Base-by-base conservation (phyloP, 2,888 invertebrate species). In the Encarsia formosa region DNA sequence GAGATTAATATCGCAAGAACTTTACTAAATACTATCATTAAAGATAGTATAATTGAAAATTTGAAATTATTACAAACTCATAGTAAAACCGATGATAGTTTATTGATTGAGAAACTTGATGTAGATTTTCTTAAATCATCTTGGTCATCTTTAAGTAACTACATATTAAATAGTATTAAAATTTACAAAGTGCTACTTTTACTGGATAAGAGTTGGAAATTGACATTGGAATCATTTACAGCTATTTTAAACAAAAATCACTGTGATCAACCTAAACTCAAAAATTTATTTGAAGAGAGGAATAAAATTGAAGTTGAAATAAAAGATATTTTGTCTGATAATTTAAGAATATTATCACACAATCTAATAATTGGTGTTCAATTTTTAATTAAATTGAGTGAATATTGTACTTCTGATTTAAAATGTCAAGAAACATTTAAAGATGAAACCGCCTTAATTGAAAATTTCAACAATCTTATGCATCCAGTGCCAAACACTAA, bases 111-210 rank as follows among this genome's bases (percentile, higher is more conserved):
- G 19, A 11, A 39, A 29, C 9, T 15, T 16, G 26, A 44, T 26
- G 29, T 51, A 15, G 19, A 45, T 18, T 20, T 5, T n/a, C 5
- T 55, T 13, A 9, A 53, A 24, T 34, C 34, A 34, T 18, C 13
- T 37, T 56, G 56, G 56, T 34, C 5, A 24, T 45, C 15, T 2
- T 37, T 53, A 13, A 13, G 3, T 24, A 23, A 52, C 31, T 44
- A 22, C 4, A 42, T 51, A 22, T 2, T 18, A 9, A 24, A 34
- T 34, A 32, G 42, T 18, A 19, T 53, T 3, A 53, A 53, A 42
- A 48, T 51, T 41, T 19, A 37, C 13, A 53, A 53, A 43, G 29
- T 51, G 11, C 16, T 53, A 20, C 15, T 48, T 19, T 34, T 50
- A 19, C 11, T 56, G 22, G 26, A 56, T 16, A 44, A 48, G 29